Evolutionary conservation across 2,797 vertebrate genomes (phyloP).

Genomic region (Phoxinus dragarum): DNA sequence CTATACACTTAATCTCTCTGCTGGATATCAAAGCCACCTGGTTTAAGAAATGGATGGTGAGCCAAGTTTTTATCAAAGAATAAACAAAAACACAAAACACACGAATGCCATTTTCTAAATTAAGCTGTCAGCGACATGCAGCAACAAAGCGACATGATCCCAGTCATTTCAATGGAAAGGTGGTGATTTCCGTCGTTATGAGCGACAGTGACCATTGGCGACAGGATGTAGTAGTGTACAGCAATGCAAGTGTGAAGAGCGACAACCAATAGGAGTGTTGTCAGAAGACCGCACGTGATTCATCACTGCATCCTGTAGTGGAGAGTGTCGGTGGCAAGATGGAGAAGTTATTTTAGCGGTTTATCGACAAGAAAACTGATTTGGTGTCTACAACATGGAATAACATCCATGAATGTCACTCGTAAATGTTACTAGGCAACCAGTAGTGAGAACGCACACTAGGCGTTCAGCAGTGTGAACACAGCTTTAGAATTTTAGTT

Average conservation of each 20-base stretch:
- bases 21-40: constrained; percentile 91
- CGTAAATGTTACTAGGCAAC: too few relatives aligned
- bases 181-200: neutral
- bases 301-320: too few relatives aligned
- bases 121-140: neutral
- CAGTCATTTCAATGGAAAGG: neutral
- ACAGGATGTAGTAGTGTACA: neutral
- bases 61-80: constrained; percentile 45
- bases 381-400: too few relatives aligned
- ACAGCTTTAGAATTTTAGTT: neutral
- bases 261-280: neutral
- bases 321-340: too few relatives aligned
- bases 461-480: neutral
- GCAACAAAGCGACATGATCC: neutral
- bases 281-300: neutral
- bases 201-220: neutral
- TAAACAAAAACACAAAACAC: neutral
- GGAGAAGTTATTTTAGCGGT: too few relatives aligned
- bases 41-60: constrained; percentile 99
- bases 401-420: too few relatives aligned
- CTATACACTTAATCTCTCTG: constrained; percentile 87
- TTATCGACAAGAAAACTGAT: too few relatives aligned
- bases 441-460: too few relatives aligned
- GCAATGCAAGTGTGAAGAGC: neutral
- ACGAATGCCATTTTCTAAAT: neutral